Base-by-base conservation (phyloP, 1,140 invertebrate species). In the Magallana gigas region DNA sequence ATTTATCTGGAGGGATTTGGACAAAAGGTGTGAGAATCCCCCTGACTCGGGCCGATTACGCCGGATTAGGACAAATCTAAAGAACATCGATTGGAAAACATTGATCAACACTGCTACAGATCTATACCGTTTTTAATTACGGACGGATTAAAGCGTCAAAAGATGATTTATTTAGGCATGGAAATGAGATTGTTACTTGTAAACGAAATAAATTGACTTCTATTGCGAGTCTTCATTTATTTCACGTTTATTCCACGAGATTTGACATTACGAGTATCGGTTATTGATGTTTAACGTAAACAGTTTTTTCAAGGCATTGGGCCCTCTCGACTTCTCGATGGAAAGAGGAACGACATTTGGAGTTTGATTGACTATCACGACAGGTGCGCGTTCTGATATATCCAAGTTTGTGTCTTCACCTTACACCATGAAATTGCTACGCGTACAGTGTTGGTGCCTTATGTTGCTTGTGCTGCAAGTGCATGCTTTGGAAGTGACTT, bases 101-200 rank as follows among this genome's bases (percentile, higher is more conserved):
- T 83, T 83, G 81, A 83, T 83, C 57, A 83, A 57, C 81, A 8
- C 81, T 29, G 81, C 4, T n/a, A 83, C 48, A 83, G 57, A 83
- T 57, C 48, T 83, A 83, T 58, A 83, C 48, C 16, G 48, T 58
- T 57, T 83, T 83, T 83, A 83, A 83, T 83, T 83, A 83, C 81
- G 18, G 57, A 14, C 81, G 81, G 81, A 83, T 83, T 83, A 83
- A 83, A 83, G 81, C 48, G 48, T 83, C 81, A 83, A 57, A 83
- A 57, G 81, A 83, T 57, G 81, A 83, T 83, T 57, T 83, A 83
- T 83, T 57, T 58, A 57, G 57, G 81, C 81, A 83, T 83, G 68
- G 18, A 83, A 83, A 83, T 57, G 57, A 83, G 81, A 83, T 83
- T 83, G 18, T 58, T 58, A 23, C 48, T 57, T 57, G 48, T 23